Percentiles rank a stretch among this genome's conserved stretches.
Conservation (phyloP, 1,140 invertebrate genomes). For the Achatina immaculata region DNA sequence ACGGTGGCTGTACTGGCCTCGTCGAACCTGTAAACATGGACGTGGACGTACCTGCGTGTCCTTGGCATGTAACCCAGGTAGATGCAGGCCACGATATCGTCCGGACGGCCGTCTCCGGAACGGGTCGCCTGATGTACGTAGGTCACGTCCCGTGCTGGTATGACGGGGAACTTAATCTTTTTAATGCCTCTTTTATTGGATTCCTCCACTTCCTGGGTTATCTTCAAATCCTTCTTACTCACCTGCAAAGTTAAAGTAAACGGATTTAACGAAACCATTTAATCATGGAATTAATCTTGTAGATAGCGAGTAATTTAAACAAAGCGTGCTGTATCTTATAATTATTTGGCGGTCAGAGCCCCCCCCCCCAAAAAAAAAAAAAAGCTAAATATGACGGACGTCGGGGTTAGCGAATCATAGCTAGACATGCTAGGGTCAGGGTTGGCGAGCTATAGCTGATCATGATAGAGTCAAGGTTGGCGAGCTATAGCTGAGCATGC, state of each 20-base stretch:
- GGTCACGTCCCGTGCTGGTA: slow-evolving; percentile 62
- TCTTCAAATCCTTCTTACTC: slow-evolving; percentile 92
- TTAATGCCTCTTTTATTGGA: slow-evolving; percentile 56
- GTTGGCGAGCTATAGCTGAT: too few relatives aligned
- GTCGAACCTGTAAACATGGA: slow-evolving; percentile 95
- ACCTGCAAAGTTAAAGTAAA: slow-evolving; percentile 73
- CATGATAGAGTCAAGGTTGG: too few relatives aligned
- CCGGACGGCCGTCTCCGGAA: slow-evolving; percentile 68
- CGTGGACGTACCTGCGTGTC: slow-evolving; percentile 86
- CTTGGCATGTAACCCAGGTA: slow-evolving; percentile 77
- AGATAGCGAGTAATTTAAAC: too few relatives aligned
- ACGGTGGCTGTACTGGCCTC: slow-evolving; percentile 91
- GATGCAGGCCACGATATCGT: slow-evolving; percentile 92
- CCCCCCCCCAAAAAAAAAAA: too few relatives aligned
- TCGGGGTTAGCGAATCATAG: too few relatives aligned
- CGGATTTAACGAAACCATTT: too few relatives aligned
- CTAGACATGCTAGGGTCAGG: too few relatives aligned
- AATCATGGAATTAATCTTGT: too few relatives aligned
- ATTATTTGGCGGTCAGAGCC: too few relatives aligned
- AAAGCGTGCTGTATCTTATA: too few relatives aligned
- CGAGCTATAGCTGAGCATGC: too few relatives aligned
- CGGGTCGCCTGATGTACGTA: slow-evolving; percentile 53
- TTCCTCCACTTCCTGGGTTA: slow-evolving; percentile 80
- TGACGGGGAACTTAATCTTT: slow-evolving; percentile 64
- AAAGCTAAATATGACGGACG: too few relatives aligned